phyloP scores from a whole-genome alignment of 2,113 vertebrate genomes.

The Archilochus colubris region DNA sequence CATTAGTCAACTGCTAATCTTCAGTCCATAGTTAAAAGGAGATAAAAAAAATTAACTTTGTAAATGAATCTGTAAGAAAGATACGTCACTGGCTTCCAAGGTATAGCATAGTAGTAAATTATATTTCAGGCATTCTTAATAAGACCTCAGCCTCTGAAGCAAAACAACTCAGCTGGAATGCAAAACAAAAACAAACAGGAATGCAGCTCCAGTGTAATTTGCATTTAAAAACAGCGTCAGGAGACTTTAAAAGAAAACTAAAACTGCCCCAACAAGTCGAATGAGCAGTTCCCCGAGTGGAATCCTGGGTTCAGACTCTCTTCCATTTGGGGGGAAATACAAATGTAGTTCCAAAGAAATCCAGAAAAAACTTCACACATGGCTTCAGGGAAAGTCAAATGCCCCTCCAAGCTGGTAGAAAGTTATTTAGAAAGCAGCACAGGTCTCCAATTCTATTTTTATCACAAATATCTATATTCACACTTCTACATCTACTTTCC shows the following conservation, averaged over 20 bases:
- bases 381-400: not conserved
- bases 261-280: constrained; percentile 36
- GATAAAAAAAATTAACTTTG: not conserved
- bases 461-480: not conserved
- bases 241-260: constrained; percentile 22
- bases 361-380: not conserved
- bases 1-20: not conserved
- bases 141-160: not conserved
- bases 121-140: not conserved
- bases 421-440: not conserved
- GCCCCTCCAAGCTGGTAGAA: not conserved
- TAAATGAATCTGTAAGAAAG: not conserved
- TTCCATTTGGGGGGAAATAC: not conserved
- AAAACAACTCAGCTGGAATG: constrained; percentile 58
- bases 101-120: not conserved
- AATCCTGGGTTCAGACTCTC: not conserved
- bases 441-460: not conserved
- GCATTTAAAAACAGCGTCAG: constrained; percentile 52
- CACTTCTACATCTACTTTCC: not conserved
- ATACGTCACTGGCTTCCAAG: not conserved
- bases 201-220: constrained; percentile 41
- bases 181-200: constrained; percentile 66
- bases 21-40: not conserved
- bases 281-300: not conserved
- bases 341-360: not conserved